Conservation (phyloP, 2,797 vertebrate species). For the Chiloscyllium punctatum region DNA sequence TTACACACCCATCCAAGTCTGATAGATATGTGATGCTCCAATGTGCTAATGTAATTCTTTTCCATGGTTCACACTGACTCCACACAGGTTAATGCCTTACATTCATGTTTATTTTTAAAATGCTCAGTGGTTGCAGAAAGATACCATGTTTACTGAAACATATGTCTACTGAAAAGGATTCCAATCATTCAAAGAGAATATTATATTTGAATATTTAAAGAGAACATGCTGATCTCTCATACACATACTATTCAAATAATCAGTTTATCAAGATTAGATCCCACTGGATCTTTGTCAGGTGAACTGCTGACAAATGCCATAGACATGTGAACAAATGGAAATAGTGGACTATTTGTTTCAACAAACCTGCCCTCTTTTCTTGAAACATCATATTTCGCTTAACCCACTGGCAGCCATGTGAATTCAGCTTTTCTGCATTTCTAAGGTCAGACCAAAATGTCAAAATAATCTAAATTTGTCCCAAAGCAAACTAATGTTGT, state of each 20-base stretch:
- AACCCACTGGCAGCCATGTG: neutral
- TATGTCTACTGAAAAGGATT: neutral
- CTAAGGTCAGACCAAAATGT: neutral
- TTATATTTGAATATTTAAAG: neutral
- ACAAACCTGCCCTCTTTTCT: neutral
- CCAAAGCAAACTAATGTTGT: neutral
- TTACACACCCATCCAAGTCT: neutral
- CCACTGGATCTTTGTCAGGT: neutral
- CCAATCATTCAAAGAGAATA: neutral
- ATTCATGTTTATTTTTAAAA: neutral
- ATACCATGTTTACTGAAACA: neutral
- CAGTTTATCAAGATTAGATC: neutral
- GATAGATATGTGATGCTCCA: neutral
- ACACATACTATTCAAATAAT: neutral
- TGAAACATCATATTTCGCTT: neutral
- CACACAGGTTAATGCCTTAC: neutral
- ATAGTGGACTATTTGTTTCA: neutral
- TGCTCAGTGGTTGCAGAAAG: neutral
- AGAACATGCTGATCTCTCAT: neutral
- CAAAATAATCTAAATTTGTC: neutral
- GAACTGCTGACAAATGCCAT: neutral
- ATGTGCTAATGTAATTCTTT: too few relatives aligned
- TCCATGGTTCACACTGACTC: neutral
- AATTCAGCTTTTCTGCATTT: neutral
- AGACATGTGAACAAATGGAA: neutral